Evolutionary conservation across 2,113 vertebrate species (phyloP).

Genomic region (Hippopotamus amphibius): DNA sequence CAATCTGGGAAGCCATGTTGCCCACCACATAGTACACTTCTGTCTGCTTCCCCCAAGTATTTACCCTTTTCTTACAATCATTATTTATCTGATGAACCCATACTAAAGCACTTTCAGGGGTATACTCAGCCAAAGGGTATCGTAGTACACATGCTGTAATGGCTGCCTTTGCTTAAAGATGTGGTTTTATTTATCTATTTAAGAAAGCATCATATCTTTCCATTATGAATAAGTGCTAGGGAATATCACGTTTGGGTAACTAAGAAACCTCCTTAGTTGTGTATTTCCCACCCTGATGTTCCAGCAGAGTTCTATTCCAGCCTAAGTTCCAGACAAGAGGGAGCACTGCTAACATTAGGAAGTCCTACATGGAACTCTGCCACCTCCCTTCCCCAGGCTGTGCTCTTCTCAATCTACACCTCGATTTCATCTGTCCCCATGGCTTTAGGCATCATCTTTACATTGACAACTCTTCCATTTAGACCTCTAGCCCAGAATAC

Average conservation of each 20-base stretch:
- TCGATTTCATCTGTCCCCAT: neutral
- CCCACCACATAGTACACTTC: constrained; percentile 49
- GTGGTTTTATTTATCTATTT: neutral
- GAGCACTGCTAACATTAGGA: neutral
- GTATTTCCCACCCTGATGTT: neutral
- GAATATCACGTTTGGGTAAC: neutral
- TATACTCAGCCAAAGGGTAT: constrained; percentile 48
- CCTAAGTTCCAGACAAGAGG: neutral
- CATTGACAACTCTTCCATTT: neutral
- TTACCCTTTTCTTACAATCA: constrained; percentile 81
- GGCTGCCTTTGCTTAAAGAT: constrained; percentile 49
- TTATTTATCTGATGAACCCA: constrained; percentile 74
- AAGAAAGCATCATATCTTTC: constrained; percentile 19
- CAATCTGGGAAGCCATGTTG: constrained; percentile 65
- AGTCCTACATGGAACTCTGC: neutral
- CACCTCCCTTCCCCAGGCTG: neutral
- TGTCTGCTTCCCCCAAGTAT: constrained; percentile 62
- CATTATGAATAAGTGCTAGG: neutral
- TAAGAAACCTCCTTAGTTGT: neutral
- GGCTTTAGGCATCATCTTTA: neutral
- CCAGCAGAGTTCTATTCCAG: neutral
- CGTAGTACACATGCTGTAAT: constrained; percentile 13
- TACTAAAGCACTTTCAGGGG: constrained; percentile 69
- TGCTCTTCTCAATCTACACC: neutral
- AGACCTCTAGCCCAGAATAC: neutral